phyloP scores from a whole-genome alignment of 2,113 vertebrate species.

The Oreochromis niloticus region DNA sequence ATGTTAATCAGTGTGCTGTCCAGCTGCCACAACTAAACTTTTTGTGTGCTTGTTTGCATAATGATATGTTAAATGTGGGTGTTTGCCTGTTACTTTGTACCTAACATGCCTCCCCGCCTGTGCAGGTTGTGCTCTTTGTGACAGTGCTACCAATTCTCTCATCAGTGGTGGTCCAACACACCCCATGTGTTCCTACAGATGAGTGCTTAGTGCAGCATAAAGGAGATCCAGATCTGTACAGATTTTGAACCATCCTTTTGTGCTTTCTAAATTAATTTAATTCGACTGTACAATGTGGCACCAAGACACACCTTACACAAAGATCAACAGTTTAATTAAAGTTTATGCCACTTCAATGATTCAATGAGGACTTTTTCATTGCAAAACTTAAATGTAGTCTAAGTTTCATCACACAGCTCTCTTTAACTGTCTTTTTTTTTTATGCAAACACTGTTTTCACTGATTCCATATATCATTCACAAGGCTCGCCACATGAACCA shows the following conservation, averaged over 20 bases:
- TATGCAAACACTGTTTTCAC: not conserved
- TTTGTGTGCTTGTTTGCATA: not conserved
- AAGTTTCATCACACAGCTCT: not conserved
- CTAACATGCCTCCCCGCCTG: not conserved
- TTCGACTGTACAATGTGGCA: not conserved
- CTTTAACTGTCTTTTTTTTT: not conserved
- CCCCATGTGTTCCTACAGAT: slow-evolving; percentile 17
- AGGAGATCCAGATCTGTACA: slow-evolving; percentile 5
- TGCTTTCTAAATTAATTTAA: slow-evolving; percentile 8
- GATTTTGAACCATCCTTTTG: not conserved
- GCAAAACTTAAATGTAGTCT: not conserved
- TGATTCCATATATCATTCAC: rapidly evolving
- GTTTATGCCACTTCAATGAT: not conserved
- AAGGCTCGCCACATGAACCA: not conserved
- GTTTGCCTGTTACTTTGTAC: not conserved
- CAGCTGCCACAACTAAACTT: not conserved
- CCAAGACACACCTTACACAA: not conserved
- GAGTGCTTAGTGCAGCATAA: slow-evolving; percentile 30
- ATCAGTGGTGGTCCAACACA: not conserved
- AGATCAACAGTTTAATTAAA: not conserved
- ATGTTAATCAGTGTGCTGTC: not conserved
- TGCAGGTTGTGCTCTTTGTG: not conserved
- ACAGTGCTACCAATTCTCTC: not conserved
- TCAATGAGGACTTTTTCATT: not conserved
- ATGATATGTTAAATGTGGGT: not conserved